These are phyloP conservation scores for Subanguina moxae DNA, from an alignment of 1,140 invertebrate genomes.

Conservation along the genomic window DNA sequence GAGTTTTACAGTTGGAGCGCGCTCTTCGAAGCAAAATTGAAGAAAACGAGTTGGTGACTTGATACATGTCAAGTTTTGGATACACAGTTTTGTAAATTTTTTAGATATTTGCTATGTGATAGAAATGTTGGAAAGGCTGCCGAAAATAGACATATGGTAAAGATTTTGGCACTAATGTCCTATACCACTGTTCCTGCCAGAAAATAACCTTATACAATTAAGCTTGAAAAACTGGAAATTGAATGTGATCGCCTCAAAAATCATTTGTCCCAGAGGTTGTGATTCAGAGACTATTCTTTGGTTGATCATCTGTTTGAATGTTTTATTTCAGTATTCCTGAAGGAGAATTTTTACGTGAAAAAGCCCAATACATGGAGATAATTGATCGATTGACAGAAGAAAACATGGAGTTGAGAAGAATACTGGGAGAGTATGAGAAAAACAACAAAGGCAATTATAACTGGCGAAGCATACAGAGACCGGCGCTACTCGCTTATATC, in stretches of 20 bases:
- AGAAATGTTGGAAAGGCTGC: conserved; percentile 36
- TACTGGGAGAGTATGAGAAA: conserved; percentile 37
- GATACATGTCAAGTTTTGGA: no score
- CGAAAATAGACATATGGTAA: conserved; percentile 28
- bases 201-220: no score
- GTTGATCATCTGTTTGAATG: neutral
- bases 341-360: conserved; percentile 37
- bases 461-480: no score
- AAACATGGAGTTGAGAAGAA: conserved; percentile 36
- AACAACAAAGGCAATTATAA: conserved; percentile 10
- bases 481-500: no score
- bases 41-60: conserved; percentile 41
- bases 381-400: conserved; percentile 40
- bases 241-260: conserved; percentile 32
- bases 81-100: neutral
- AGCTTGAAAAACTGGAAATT: conserved; percentile 20
- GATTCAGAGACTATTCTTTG: neutral
- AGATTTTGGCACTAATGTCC: no score
- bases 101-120: conserved; percentile 36
- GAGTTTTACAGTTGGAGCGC: conserved; percentile 42
- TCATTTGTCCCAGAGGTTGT: conserved; percentile 29
- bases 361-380: conserved; percentile 42
- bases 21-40: conserved; percentile 39
- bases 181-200: no score
- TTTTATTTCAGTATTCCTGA: conserved; percentile 23